Percentiles rank a stretch among this genome's conserved stretches.
Conservation (phyloP, 2,797 vertebrate species). For the Bryconaethiops microstoma region DNA sequence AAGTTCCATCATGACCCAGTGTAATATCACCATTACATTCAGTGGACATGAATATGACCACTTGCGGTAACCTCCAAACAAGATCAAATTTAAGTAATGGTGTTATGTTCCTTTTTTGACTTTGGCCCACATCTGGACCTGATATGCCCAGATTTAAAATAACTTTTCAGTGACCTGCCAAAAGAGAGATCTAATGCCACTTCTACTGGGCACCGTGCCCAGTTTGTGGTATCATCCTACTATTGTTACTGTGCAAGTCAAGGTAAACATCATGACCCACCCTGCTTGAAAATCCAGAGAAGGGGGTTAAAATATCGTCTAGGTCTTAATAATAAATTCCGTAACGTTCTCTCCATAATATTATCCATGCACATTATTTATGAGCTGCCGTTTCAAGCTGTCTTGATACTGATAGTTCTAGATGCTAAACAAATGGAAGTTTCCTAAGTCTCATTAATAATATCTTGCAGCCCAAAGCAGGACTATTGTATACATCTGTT, state of each 20-base stretch:
- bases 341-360: background rate
- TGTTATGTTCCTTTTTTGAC: background rate
- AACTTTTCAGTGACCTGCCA: constrained; percentile 3
- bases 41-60: background rate
- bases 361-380: constrained; percentile 2
- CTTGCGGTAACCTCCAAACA: background rate
- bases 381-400: constrained; percentile 7
- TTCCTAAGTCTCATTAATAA: constrained; percentile 22
- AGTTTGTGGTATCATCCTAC: constrained; percentile 4
- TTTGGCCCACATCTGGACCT: background rate
- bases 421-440: constrained; percentile 10
- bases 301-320: background rate
- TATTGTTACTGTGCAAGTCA: constrained; percentile 4
- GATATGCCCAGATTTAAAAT: background rate
- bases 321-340: background rate
- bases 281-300: background rate
- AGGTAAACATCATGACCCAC: background rate
- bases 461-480: constrained; percentile 13
- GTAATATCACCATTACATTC: background rate
- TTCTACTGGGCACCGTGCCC: background rate
- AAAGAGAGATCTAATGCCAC: constrained; percentile 6
- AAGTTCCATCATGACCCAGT: background rate
- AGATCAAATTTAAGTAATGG: background rate
- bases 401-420: constrained; percentile 19
- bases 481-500: constrained; percentile 13